Evolutionary conservation across 2,113 vertebrate species (phyloP).

Genomic region (Leucosticte australis): DNA sequence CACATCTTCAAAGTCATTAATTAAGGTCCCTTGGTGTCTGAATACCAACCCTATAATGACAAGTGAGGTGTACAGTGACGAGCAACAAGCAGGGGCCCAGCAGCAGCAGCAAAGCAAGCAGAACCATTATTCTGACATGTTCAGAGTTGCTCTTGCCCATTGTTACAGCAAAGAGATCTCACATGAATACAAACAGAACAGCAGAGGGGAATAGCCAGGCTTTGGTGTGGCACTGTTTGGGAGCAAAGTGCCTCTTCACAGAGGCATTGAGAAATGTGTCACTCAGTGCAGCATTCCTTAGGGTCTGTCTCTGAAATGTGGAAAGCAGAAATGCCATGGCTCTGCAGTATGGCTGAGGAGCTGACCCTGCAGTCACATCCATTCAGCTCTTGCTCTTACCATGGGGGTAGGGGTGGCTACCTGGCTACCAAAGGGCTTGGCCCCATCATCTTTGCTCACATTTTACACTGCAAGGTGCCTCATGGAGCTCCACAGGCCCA

Average conservation of each 20-base stretch:
- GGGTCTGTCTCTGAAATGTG: not conserved
- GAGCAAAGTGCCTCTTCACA: not conserved
- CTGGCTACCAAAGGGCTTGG: not conserved
- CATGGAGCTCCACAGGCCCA: not conserved
- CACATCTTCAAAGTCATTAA: conserved; percentile 64
- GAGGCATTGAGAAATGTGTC: not conserved
- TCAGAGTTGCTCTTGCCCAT: not conserved
- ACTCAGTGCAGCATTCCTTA: not conserved
- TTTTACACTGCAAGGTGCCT: not conserved
- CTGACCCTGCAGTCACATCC: not conserved
- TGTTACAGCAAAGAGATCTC: not conserved
- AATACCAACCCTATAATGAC: conserved; percentile 13
- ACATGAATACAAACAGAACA: not conserved
- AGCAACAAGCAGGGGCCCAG: not conserved
- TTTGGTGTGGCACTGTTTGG: not conserved
- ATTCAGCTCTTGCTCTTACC: not conserved
- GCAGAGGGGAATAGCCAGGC: not conserved
- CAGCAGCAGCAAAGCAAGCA: conserved; percentile 26
- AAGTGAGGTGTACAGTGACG: conserved; percentile 20
- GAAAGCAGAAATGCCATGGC: not conserved
- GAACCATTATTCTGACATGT: conserved; percentile 26
- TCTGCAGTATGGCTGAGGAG: not conserved
- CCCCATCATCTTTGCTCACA: not conserved
- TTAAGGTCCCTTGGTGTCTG: conserved; percentile 47
- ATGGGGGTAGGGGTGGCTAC: not conserved